Evolutionary conservation across 1,140 invertebrate genomes (phyloP), one percentile per base, ranked within the genome.

Genomic region (Elysia chlorotica): DNA sequence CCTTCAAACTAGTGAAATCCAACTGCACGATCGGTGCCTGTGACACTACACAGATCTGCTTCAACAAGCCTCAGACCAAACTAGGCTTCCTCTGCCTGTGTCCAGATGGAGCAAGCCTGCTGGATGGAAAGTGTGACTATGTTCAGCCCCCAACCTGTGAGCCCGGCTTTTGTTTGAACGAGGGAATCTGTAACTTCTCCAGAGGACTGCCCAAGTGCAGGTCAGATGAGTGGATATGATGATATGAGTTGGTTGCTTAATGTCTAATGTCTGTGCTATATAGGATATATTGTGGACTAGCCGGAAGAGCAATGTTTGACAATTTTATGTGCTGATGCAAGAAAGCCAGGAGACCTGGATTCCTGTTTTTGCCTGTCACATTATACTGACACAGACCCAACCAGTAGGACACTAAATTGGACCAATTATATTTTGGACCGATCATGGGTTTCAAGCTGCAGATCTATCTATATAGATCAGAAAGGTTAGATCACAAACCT

Each of bases 51-150:
- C 68, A 76, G 53, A 69, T 76, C 37, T 80, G 79, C 59, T 76
- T 80, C 69, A 80, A 78, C 75, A 69, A 73, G 33, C 77, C 77
- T 2, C 76, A 77, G 36, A 78, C 87, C 33, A 38, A 61, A 14
- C 67, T 79, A 14, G 65, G 69, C 54, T 77, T 72, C 68, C 74
- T 79, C 1, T 94, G 93, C 79, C 85, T 91, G 31, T 94, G 93
- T 81, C 90, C 92, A 2, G 91, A 93, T 81, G 91, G 90, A 2
- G 74, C 79, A 2, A 62, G 65, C 14, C 76, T 76, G 56, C 78
- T 77, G 68, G 53, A 68, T 30, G 75, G 74, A 70, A 82, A 73
- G 73, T 81, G 68, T 89, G 88, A 81, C 76, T 84, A 83, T 21
- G 73, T 88, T 41, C 80, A 82, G 57, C 28, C 68, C 36, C 88